Percentiles rank a stretch among this genome's conserved stretches.
These are phyloP conservation scores for Drosophila navojoa DNA, from an alignment of 1,140 invertebrate species.

Conservation along the genomic window DNA sequence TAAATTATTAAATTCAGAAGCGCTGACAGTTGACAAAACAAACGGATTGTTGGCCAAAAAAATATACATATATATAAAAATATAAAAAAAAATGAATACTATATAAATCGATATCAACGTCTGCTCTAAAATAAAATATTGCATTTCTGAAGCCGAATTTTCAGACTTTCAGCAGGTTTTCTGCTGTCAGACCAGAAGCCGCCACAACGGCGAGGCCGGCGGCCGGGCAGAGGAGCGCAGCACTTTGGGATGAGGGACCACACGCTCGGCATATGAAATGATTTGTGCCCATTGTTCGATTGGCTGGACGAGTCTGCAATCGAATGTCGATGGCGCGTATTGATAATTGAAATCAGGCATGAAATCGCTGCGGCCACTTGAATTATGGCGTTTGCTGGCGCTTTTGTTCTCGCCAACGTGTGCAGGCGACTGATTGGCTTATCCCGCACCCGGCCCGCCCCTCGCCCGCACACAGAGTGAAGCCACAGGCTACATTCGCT, in stretches of 20 bases:
- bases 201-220: constrained; percentile 3
- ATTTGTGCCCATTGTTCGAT: constrained; percentile 78
- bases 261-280: constrained; percentile 79
- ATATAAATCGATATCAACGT: constrained; percentile 19
- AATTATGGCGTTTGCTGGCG: constrained; percentile 79
- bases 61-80: constrained; percentile 26
- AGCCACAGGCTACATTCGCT: constrained; percentile 13
- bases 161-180: constrained; percentile 18
- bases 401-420: constrained; percentile 72
- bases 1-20: constrained; percentile 79
- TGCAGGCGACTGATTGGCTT: constrained; percentile 27
- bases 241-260: constrained; percentile 47
- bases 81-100: neutral
- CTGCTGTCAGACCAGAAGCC: constrained; percentile 5
- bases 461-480: constrained; percentile 25
- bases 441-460: neutral
- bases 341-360: constrained; percentile 82
- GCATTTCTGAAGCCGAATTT: constrained; percentile 34
- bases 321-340: constrained; percentile 70
- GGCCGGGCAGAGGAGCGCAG: neutral
- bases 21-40: constrained; percentile 78
- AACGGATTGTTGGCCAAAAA: constrained; percentile 48
- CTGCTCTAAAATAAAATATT: constrained; percentile 79
- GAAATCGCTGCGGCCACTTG: constrained; percentile 78
- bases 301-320: constrained; percentile 47